A percentile compares a stretch with the other conserved stretches of the same genome.
These are phyloP conservation scores for Mionectes macconnelli DNA, from an alignment of 2,113 vertebrate genomes.

Conservation along the genomic window DNA sequence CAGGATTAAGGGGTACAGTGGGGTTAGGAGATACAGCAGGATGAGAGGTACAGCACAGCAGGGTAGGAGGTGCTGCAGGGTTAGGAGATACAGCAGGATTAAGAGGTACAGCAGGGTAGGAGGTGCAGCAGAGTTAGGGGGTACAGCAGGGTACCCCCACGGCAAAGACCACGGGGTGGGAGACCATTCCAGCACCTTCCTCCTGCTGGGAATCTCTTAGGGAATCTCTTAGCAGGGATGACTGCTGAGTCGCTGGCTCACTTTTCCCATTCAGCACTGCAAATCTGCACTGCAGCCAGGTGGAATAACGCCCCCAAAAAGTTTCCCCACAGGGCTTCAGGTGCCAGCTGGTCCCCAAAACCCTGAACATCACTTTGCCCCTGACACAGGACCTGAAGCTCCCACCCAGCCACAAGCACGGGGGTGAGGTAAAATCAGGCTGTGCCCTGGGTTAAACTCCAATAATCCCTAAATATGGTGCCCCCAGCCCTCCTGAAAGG, in stretches of 20 bases:
- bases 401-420: background rate
- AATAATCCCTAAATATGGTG: fast-evolving
- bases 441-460: background rate
- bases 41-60: background rate
- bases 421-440: fast-evolving
- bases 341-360: background rate
- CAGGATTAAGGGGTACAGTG: no score
- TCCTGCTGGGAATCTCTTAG: fast-evolving
- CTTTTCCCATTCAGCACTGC: background rate
- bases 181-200: background rate
- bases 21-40: background rate
- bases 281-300: fast-evolving
- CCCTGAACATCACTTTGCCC: fast-evolving
- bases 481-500: fast-evolving
- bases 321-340: fast-evolving
- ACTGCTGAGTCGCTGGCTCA: fast-evolving
- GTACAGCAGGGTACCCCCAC: background rate
- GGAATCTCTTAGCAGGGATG: background rate
- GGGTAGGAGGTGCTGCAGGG: no score
- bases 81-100: background rate
- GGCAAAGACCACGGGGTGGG: background rate
- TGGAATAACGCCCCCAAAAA: fast-evolving
- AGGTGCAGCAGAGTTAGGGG: background rate
- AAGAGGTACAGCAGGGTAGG: background rate
- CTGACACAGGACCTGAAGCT: background rate